Evolutionary conservation across 1,140 invertebrate species (phyloP).

Genomic region (Mamestra configurata): DNA sequence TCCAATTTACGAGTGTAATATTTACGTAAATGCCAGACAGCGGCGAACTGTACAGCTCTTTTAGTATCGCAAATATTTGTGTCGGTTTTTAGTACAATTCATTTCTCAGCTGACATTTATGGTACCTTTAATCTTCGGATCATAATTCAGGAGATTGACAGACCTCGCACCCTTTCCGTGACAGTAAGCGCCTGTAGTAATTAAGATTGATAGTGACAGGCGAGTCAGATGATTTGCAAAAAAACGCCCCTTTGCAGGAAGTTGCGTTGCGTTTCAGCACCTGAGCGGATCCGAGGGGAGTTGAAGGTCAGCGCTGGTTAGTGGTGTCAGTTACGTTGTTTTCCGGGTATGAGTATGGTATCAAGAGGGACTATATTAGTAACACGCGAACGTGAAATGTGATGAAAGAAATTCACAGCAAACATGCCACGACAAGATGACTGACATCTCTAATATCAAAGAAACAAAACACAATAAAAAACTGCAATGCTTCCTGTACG

Average conservation of each 20-base stretch:
- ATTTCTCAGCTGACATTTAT: not conserved
- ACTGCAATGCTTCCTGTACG: too few relatives aligned
- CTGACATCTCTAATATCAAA: too few relatives aligned
- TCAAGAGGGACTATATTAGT: too few relatives aligned
- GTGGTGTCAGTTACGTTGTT: not conserved
- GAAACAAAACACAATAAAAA: too few relatives aligned
- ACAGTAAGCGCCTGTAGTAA: constrained; percentile 34
- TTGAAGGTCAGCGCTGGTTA: not conserved
- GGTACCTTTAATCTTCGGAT: not conserved
- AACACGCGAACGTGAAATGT: not conserved
- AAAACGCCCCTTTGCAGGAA: constrained; percentile 24
- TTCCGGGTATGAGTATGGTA: too few relatives aligned
- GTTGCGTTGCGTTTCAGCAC: constrained; percentile 4
- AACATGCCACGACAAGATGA: not conserved
- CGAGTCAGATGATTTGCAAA: constrained; percentile 46
- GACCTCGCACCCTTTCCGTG: constrained; percentile 16
- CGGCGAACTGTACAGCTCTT: constrained; percentile 19
- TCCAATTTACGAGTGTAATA: constrained; percentile 38
- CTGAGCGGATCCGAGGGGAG: not conserved
- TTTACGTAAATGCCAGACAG: constrained; percentile 36
- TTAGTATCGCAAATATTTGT: constrained; percentile 17
- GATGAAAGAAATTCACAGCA: not conserved
- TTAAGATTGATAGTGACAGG: constrained; percentile 46
- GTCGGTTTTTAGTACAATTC: constrained; percentile 5
- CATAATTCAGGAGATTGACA: constrained; percentile 32